Evolutionary conservation across 2,797 vertebrate species (phyloP).

Genomic region (Rachycentron canadum): DNA sequence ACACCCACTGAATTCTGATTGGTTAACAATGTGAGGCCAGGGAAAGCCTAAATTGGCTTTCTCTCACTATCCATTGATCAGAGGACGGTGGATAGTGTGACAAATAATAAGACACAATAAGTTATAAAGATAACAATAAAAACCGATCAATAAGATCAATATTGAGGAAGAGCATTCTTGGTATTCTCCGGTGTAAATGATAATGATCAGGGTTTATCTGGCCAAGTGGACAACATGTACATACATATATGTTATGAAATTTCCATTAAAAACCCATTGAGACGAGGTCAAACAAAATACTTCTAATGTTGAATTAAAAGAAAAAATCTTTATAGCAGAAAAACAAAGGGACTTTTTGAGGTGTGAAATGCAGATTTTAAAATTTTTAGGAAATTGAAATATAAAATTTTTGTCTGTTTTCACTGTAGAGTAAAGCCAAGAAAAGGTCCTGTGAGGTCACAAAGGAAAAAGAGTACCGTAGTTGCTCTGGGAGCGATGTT

Average conservation of each 20-base stretch:
- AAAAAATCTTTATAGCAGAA: neutral
- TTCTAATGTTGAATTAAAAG: neutral
- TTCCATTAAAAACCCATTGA: conserved; percentile 6
- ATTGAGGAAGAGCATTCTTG: neutral
- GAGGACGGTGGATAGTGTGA: conserved; percentile 42
- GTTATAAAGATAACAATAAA: conserved; percentile 24
- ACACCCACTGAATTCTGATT: conserved; percentile 74
- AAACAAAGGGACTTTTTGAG: neutral
- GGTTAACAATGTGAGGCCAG: conserved; percentile 60
- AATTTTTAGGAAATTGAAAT: neutral
- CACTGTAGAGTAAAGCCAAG: neutral
- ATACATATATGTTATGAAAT: conserved; percentile 7
- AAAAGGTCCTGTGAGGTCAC: conserved; percentile 2
- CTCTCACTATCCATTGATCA: conserved; percentile 40
- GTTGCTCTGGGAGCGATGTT: neutral
- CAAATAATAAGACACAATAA: conserved; percentile 47
- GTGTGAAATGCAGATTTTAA: neutral
- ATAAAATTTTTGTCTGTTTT: neutral
- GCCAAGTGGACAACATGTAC: conserved; percentile 4
- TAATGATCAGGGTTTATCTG: conserved; percentile 39
- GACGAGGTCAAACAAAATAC: conserved; percentile 16
- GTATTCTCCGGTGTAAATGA: conserved; percentile 49
- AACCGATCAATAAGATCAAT: neutral
- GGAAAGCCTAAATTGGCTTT: conserved; percentile 56
- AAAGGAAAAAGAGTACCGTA: neutral